Percentiles rank a stretch among this genome's conserved stretches.
Evolutionary conservation across 2,888 invertebrate genomes (phyloP).

Genomic region (Hanleya hanleyi): DNA sequence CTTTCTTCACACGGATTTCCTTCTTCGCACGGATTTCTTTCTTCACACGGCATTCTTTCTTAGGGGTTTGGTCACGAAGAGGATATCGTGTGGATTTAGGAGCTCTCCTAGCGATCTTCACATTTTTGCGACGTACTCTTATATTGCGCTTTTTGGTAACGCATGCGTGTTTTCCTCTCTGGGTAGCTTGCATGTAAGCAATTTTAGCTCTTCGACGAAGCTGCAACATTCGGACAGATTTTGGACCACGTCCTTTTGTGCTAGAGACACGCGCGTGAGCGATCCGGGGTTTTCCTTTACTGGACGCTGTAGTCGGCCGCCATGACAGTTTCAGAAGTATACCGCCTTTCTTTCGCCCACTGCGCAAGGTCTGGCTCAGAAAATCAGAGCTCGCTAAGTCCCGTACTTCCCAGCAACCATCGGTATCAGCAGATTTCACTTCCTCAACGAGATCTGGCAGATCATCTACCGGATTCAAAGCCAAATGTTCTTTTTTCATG

Average conservation of each 20-base stretch:
- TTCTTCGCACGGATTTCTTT: no score
- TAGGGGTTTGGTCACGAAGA: background rate
- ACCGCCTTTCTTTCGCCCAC: constrained; percentile 34
- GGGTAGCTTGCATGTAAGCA: background rate
- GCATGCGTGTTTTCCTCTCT: no score
- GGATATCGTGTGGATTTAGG: background rate
- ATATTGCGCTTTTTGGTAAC: no score
- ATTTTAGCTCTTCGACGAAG: background rate
- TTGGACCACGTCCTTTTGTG: background rate
- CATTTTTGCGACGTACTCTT: background rate
- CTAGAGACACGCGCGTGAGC: background rate
- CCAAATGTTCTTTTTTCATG: background rate
- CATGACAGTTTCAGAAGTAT: constrained; percentile 41
- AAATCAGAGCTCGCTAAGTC: background rate
- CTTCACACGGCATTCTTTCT: no score
- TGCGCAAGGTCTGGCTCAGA: constrained; percentile 22
- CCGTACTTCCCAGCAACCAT: background rate
- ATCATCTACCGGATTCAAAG: background rate
- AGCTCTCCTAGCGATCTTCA: background rate
- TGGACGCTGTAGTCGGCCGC: background rate
- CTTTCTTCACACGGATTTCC: no score
- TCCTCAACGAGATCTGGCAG: background rate
- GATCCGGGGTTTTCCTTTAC: background rate
- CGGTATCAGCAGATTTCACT: background rate
- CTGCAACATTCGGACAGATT: background rate